These are phyloP conservation scores for Psittacula echo DNA, from an alignment of 2,797 vertebrate genomes.

Conservation along the genomic window DNA sequence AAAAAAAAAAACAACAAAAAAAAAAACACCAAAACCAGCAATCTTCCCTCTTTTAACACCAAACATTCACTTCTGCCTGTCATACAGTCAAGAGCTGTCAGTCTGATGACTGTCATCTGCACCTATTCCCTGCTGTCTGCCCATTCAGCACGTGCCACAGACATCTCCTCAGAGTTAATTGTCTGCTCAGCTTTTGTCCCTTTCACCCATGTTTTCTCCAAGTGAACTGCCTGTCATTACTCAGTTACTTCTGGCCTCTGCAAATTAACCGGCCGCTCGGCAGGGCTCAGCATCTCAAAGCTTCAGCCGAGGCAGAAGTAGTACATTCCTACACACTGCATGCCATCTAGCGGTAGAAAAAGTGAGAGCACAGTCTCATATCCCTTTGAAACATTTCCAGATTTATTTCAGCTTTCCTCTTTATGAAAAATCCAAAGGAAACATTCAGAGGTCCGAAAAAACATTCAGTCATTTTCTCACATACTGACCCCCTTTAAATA, in stretches of 20 bases:
- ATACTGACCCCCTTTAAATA: background rate
- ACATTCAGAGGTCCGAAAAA: fast-evolving
- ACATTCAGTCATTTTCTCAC: fast-evolving
- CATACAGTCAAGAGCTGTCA: background rate
- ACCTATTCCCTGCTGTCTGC: background rate
- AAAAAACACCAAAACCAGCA: no score
- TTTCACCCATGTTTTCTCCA: background rate
- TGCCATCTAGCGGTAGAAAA: constrained; percentile 72
- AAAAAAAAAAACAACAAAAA: no score
- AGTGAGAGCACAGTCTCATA: background rate
- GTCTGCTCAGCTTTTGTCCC: background rate
- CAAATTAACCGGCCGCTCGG: background rate
- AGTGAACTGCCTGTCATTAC: background rate
- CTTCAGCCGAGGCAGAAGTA: background rate
- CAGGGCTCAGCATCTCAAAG: background rate
- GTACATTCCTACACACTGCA: constrained; percentile 28
- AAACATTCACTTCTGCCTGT: background rate
- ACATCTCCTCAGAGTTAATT: background rate
- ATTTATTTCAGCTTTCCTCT: background rate
- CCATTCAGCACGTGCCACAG: background rate
- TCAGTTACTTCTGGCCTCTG: background rate
- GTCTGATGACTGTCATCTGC: background rate
- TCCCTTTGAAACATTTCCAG: background rate
- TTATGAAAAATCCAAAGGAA: background rate
- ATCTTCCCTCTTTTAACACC: background rate